These are phyloP conservation scores for Andrena flavipes DNA, from an alignment of 2,888 invertebrate species.

Conservation along the genomic window DNA sequence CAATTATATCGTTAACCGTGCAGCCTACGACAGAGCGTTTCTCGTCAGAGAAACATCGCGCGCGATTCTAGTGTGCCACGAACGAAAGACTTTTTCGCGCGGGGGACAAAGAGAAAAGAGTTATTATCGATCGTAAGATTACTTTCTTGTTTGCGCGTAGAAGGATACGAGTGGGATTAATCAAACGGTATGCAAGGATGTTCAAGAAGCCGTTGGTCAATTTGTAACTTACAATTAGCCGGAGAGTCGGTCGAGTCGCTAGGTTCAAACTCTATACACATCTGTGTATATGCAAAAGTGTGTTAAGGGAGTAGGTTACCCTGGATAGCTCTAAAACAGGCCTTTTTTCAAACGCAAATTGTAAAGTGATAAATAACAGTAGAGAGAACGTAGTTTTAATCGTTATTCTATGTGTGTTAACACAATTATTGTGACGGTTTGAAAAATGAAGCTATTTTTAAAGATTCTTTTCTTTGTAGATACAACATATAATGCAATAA, in stretches of 20 bases:
- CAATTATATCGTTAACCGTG: conserved; percentile 53
- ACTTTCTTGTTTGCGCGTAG: neutral
- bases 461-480: no score
- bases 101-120: conserved; percentile 3
- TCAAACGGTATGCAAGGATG: neutral
- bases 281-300: no score
- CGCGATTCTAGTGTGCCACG: conserved; percentile 5
- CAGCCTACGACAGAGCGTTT: conserved; percentile 19
- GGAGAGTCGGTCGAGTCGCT: neutral
- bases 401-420: no score
- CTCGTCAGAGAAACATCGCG: conserved; percentile 19
- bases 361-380: no score
- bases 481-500: no score
- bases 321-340: no score
- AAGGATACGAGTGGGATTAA: conserved; percentile 1
- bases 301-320: no score
- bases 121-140: conserved; percentile 2
- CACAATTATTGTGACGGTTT: no score
- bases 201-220: neutral
- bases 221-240: neutral
- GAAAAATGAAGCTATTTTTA: no score
- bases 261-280: no score
- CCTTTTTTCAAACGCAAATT: no score
- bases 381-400: no score
- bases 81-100: neutral